Conservation (phyloP, 2,888 invertebrate genomes). For the Venustoraphidia nigricollis region DNA sequence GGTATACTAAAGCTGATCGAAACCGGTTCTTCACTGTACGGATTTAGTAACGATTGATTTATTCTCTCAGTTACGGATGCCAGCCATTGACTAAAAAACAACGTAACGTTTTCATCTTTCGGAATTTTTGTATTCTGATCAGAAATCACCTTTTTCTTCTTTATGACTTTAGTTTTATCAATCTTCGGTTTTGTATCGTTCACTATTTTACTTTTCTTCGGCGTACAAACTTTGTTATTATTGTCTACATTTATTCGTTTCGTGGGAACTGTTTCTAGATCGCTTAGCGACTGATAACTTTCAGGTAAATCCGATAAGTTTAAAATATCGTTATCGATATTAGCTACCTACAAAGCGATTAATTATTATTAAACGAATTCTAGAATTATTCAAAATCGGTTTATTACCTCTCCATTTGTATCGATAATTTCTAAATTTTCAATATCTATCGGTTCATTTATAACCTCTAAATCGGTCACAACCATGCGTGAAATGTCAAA, state of each 20-base stretch:
- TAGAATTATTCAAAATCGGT: no score
- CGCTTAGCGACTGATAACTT: conserved; percentile 4
- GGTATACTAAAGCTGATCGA: conserved; percentile 55
- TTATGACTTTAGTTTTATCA: neutral
- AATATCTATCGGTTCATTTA: neutral
- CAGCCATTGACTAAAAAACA: conserved; percentile 53
- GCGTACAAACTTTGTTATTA: neutral
- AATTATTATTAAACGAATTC: no score
- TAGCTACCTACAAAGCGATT: conserved; percentile 3
- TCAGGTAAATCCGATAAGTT: conserved; percentile 5
- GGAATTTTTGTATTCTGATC: conserved; percentile 6
- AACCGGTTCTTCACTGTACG: conserved; percentile 47
- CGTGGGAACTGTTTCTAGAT: conserved; percentile 7
- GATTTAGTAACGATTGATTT: conserved; percentile 58
- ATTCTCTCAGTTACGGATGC: conserved; percentile 61
- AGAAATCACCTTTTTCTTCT: neutral
- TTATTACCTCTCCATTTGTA: conserved; percentile 7
- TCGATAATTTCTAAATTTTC: conserved; percentile 8
- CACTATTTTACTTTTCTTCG: conserved; percentile 1
- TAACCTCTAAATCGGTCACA: conserved; percentile 5
- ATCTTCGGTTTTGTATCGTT: neutral
- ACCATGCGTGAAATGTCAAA: conserved; percentile 7
- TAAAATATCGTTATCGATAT: conserved; percentile 4
- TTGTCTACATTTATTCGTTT: conserved; percentile 7
- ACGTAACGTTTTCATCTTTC: conserved; percentile 23